Conservation (phyloP, 2,797 vertebrate species). For the Danionella dracula region DNA sequence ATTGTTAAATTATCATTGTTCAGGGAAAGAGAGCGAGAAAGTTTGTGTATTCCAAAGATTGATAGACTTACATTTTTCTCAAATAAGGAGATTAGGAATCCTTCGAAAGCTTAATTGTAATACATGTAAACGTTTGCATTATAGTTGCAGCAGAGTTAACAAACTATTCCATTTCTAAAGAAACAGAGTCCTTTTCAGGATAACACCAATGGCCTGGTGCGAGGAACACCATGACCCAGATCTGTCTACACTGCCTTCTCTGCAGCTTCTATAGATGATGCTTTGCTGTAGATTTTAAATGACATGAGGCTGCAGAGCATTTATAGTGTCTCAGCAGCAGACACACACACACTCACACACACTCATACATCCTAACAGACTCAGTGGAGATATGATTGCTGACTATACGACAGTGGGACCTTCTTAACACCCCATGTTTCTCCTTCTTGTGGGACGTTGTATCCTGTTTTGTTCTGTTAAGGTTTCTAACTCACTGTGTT, state of each 20-base stretch:
- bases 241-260: constrained; percentile 43
- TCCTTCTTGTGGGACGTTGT: constrained; percentile 8
- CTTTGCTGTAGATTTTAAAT: constrained; percentile 20
- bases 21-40: neutral
- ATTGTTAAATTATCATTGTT: neutral
- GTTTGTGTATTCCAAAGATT: neutral
- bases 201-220: constrained; percentile 12
- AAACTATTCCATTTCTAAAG: neutral
- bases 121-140: neutral
- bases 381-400: constrained; percentile 27
- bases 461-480: constrained; percentile 14
- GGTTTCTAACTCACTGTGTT: constrained; percentile 35
- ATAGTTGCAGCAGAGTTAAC: neutral
- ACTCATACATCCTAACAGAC: constrained; percentile 3
- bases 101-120: neutral
- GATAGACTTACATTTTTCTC: too few relatives aligned
- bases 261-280: constrained; percentile 29
- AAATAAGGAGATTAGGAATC: too few relatives aligned
- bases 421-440: constrained; percentile 25
- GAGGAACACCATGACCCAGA: constrained; percentile 48
- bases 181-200: neutral
- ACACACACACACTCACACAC: neutral
- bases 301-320: constrained; percentile 21
- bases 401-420: constrained; percentile 40
- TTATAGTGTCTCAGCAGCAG: constrained; percentile 19